Conservation (phyloP, 2,113 vertebrate genomes). For the Cephalopterus ornatus region DNA sequence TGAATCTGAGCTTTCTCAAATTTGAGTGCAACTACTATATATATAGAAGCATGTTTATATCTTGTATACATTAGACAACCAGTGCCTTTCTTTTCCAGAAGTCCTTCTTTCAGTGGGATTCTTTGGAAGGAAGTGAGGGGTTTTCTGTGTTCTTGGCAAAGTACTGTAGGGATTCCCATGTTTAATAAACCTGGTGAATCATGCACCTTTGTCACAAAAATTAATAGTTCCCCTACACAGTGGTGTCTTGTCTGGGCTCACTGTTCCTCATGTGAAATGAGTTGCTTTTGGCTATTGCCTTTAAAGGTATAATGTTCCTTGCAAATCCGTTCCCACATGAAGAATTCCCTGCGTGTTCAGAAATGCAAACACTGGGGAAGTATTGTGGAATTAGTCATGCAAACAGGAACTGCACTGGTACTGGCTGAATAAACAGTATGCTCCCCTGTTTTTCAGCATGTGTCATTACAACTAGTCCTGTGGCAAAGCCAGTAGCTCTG, state of each 20-base stretch:
- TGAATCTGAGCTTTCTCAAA: constrained; percentile 59
- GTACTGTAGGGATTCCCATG: neutral
- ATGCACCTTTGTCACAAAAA: constrained; percentile 7
- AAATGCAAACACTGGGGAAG: constrained; percentile 4
- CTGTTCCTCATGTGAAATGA: neutral
- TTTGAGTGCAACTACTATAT: constrained; percentile 11
- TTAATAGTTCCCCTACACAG: neutral
- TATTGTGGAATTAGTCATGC: constrained; percentile 33
- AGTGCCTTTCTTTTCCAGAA: constrained; percentile 68
- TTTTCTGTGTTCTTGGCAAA: constrained; percentile 15
- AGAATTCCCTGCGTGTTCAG: constrained; percentile 40
- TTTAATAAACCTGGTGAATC: neutral
- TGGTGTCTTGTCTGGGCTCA: neutral
- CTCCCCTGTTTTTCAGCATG: constrained; percentile 16
- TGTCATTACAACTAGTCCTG: neutral
- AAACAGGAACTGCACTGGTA: constrained; percentile 25
- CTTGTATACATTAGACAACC: constrained; percentile 13
- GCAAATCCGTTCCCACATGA: neutral
- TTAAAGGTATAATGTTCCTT: neutral
- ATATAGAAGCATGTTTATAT: constrained; percentile 57
- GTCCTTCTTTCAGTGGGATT: neutral
- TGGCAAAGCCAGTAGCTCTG: constrained; percentile 21
- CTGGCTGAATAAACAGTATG: constrained; percentile 28
- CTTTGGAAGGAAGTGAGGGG: constrained; percentile 15
- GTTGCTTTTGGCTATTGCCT: neutral